Percentiles rank a stretch among this genome's conserved stretches.
These are phyloP conservation scores for Marasmarcha lunaedactyla DNA, from an alignment of 2,888 invertebrate genomes.

Conservation along the genomic window DNA sequence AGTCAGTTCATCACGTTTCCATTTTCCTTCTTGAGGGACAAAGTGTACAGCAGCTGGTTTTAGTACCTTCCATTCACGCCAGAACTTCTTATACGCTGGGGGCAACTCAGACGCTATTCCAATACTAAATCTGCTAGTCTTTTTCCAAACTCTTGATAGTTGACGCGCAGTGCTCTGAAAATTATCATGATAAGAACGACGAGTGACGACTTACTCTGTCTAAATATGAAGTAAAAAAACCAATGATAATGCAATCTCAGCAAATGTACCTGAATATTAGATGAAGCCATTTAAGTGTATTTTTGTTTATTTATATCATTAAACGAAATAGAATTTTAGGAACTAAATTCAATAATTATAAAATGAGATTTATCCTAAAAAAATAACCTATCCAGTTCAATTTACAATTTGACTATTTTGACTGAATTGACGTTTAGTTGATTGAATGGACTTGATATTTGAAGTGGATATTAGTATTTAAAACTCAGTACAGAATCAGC, in stretches of 20 bases:
- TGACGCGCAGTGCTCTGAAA: constrained; percentile 56
- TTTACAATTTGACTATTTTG: no score
- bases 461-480: no score
- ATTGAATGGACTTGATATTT: no score
- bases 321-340: no score
- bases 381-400: constrained; percentile 1
- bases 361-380: no score
- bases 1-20: constrained; percentile 78
- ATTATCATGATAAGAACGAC: constrained; percentile 10
- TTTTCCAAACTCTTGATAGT: constrained; percentile 60
- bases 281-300: constrained; percentile 48
- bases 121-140: constrained; percentile 69
- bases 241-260: background rate
- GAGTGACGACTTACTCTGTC: constrained; percentile 2
- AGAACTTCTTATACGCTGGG: constrained; percentile 86
- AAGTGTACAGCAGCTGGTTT: constrained; percentile 76
- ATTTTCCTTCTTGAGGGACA: constrained; percentile 79
- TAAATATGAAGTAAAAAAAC: background rate
- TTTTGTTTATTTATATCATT: constrained; percentile 11
- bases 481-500: no score
- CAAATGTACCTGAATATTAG: constrained; percentile 38
- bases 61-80: constrained; percentile 83
- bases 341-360: no score
- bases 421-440: no score
- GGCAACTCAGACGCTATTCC: constrained; percentile 80